Percentiles rank a stretch among this genome's conserved stretches.
Evolutionary conservation across 1,140 invertebrate species (phyloP).

Genomic region (Drosophila nannoptera): DNA sequence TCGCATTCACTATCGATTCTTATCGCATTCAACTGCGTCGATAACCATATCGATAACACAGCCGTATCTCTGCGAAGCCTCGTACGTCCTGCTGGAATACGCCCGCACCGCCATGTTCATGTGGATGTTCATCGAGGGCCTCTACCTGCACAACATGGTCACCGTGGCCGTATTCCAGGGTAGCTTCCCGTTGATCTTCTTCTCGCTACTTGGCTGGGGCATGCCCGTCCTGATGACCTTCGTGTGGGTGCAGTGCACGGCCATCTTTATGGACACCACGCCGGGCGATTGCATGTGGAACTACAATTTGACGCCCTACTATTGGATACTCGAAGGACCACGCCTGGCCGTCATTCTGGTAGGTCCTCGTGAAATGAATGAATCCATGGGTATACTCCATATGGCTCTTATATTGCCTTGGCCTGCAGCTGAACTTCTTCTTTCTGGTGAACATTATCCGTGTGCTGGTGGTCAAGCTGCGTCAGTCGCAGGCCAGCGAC

Average conservation of each 20-base stretch:
- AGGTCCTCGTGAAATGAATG: too few species aligned
- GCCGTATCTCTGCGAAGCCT: slow-evolving; percentile 89
- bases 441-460: slow-evolving; percentile 92
- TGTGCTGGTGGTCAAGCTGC: slow-evolving; percentile 89
- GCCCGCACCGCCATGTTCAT: slow-evolving; percentile 93
- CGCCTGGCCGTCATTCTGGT: slow-evolving; percentile 86
- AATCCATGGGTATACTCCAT: too few species aligned
- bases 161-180: slow-evolving; percentile 91
- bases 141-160: slow-evolving; percentile 92
- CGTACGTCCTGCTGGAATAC: slow-evolving; percentile 91
- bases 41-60: slow-evolving; percentile 81
- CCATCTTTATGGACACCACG: slow-evolving; percentile 80
- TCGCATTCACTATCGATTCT: not conserved
- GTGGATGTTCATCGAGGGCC: slow-evolving; percentile 97
- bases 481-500: slow-evolving; percentile 88
- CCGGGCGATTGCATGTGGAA: slow-evolving; percentile 86
- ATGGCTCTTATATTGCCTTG: slow-evolving; percentile 5
- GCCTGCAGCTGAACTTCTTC: slow-evolving; percentile 87
- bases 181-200: slow-evolving; percentile 85
- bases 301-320: slow-evolving; percentile 88
- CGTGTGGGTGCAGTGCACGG: slow-evolving; percentile 85
- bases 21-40: too few species aligned
- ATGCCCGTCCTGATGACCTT: slow-evolving; percentile 86
- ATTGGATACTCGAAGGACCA: slow-evolving; percentile 93
- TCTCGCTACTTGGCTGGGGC: slow-evolving; percentile 90